Percentiles rank a stretch among this genome's conserved stretches.
Evolutionary conservation across 2,797 vertebrate species (phyloP).

Genomic region (Pelodytes ibericus): DNA sequence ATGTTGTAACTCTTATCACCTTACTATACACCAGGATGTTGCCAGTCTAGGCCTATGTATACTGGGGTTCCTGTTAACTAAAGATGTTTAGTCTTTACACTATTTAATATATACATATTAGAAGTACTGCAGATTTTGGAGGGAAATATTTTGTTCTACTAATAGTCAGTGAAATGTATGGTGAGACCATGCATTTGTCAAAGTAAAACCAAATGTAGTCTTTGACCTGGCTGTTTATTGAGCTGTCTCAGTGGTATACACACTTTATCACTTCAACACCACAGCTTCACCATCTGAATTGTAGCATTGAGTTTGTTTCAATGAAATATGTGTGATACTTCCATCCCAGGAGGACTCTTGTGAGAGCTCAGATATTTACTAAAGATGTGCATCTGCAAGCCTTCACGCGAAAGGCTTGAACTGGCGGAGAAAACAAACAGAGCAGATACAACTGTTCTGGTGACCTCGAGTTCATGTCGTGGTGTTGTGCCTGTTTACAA

Average conservation of each 20-base stretch:
- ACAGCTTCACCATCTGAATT: background rate
- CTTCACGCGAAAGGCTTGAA: conserved; percentile 58
- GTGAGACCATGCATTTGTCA: conserved; percentile 52
- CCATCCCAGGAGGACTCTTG: background rate
- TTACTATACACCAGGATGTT: too few species aligned
- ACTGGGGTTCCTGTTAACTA: too few species aligned
- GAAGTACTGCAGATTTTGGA: background rate
- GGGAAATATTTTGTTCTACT: background rate
- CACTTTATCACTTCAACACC: conserved; percentile 15
- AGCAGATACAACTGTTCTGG: background rate
- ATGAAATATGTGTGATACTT: background rate
- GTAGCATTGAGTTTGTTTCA: background rate
- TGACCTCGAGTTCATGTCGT: background rate
- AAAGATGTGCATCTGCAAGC: conserved; percentile 52
- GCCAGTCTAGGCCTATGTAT: too few species aligned
- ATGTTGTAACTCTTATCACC: too few species aligned
- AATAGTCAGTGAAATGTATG: background rate
- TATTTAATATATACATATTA: background rate
- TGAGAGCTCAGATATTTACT: too few species aligned
- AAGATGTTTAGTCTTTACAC: too few species aligned
- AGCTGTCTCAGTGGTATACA: conserved; percentile 54
- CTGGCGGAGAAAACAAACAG: background rate
- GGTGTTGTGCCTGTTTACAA: background rate
- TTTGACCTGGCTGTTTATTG: conserved; percentile 62
- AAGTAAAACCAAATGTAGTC: conserved; percentile 59